These are phyloP conservation scores for Lacanobia oleracea DNA, from an alignment of 2,888 invertebrate genomes.

Conservation along the genomic window DNA sequence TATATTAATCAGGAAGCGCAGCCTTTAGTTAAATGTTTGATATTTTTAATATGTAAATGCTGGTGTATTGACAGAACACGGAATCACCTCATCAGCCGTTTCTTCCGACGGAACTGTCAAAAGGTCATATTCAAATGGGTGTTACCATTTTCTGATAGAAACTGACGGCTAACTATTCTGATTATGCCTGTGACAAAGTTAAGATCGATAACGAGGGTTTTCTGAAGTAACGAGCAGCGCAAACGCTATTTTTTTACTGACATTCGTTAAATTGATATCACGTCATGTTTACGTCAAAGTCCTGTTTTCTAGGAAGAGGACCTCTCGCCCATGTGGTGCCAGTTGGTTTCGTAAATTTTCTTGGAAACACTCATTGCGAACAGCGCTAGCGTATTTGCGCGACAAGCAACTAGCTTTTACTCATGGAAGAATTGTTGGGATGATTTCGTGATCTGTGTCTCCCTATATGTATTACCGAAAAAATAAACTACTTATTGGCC, in stretches of 20 bases:
- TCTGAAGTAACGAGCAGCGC: too few species aligned
- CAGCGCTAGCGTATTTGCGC: not conserved
- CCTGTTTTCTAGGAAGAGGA: too few species aligned
- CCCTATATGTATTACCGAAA: too few species aligned
- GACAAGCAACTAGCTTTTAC: not conserved
- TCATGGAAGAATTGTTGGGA: too few species aligned
- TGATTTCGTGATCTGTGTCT: too few species aligned
- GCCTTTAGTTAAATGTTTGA: not conserved
- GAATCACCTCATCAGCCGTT: not conserved
- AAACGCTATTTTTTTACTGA: too few species aligned
- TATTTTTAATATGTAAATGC: not conserved
- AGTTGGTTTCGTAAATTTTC: too few species aligned
- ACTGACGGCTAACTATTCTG: not conserved
- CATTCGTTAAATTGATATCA: too few species aligned
- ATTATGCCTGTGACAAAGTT: not conserved
- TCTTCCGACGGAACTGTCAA: not conserved
- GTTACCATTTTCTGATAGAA: not conserved
- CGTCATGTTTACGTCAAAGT: too few species aligned
- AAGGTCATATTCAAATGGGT: not conserved
- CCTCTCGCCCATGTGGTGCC: too few species aligned
- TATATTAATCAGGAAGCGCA: not conserved
- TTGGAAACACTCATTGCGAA: not conserved
- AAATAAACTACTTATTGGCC: not conserved
- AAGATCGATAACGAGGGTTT: not conserved
- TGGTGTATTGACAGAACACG: not conserved